Base-by-base conservation (phyloP, 2,888 invertebrate species). In the Pollenia angustigena region DNA sequence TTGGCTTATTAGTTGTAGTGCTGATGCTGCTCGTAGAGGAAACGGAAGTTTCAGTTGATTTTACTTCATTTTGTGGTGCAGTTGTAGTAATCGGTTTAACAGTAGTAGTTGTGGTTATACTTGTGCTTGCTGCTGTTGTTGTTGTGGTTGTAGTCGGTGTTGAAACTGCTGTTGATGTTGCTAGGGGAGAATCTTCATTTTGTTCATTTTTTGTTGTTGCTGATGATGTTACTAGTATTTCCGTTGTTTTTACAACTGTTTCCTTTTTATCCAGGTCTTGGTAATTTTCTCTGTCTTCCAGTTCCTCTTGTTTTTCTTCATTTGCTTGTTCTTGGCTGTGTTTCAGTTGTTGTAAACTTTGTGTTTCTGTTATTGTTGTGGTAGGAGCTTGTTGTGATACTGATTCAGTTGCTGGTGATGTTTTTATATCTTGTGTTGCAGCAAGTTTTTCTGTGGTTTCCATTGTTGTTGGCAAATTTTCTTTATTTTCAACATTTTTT, bases 61-160 rank as follows among this genome's bases (percentile, higher is more conserved):
- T 69, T 54, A 62, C 23, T 74, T 52, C 64, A 58, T 52, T 76
- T 80, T 85, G 85, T 72, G 83, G 79, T 76, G 32, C 42, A 69
- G 64, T 86, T 72, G 58, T 85, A 54, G 87, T 81, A 78, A 81
- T 78, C 75, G 87, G 81, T 46, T 87, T 78, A 85, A 74, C 72
- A 64, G 86, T 83, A 81, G 87, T 85, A 62, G 62, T 69, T 54
- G 86, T 50, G 76, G 82, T 82, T 68, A 54, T 60, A 32, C 23
- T 71, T 62, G 44, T n/a, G 4, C 23, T 71, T 44, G 42, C 46
- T 64, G 58, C 32, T 46, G 50, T 32, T 64, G 58, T 9, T 16
- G 44, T 18, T 18, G 58, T 56, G 40, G 62, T 56, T 48, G 69
- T 54, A 42, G 75, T 44, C 40, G 72, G 3, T 44, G 81, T 18